phyloP scores from a whole-genome alignment of 2,888 invertebrate species.

The Amorpha juglandis region DNA sequence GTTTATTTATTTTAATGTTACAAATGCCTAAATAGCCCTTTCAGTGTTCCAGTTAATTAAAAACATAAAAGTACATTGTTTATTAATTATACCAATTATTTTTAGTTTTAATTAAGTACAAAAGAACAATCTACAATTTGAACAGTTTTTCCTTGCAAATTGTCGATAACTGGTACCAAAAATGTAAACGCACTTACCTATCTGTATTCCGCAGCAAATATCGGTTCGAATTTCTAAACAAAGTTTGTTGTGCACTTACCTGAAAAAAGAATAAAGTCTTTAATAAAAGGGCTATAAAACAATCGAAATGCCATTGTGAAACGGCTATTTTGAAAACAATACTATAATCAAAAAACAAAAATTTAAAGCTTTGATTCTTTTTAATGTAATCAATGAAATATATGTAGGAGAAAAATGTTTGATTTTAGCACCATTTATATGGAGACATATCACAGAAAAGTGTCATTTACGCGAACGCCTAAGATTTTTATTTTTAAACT shows the following conservation, averaged over 20 bases:
- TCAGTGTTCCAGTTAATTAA: too few relatives aligned
- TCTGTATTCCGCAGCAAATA: constrained; percentile 45
- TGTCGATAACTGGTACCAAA: constrained; percentile 8
- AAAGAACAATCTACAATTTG: too few relatives aligned
- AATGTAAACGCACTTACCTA: constrained; percentile 17
- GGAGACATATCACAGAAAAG: too few relatives aligned
- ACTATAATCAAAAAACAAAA: constrained; percentile 14
- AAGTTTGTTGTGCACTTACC: constrained; percentile 72
- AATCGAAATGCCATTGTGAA: constrained; percentile 40
- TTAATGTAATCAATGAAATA: background rate
- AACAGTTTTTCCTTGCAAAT: too few relatives aligned
- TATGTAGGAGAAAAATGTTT: background rate
- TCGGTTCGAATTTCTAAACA: constrained; percentile 58
- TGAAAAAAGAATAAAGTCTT: constrained; percentile 68
- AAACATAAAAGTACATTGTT: too few relatives aligned
- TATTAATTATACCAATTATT: too few relatives aligned
- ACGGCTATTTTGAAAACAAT: constrained; percentile 39
- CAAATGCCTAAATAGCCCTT: too few relatives aligned
- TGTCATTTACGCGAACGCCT: too few relatives aligned
- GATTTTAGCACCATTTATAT: too few relatives aligned
- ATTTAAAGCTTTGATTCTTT: constrained; percentile 4
- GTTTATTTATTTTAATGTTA: too few relatives aligned
- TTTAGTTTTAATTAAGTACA: too few relatives aligned
- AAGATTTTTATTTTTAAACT: too few relatives aligned
- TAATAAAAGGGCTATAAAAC: constrained; percentile 57